phyloP scores from a whole-genome alignment of 2,797 vertebrate genomes.

The Lindbergichthys nudifrons region DNA sequence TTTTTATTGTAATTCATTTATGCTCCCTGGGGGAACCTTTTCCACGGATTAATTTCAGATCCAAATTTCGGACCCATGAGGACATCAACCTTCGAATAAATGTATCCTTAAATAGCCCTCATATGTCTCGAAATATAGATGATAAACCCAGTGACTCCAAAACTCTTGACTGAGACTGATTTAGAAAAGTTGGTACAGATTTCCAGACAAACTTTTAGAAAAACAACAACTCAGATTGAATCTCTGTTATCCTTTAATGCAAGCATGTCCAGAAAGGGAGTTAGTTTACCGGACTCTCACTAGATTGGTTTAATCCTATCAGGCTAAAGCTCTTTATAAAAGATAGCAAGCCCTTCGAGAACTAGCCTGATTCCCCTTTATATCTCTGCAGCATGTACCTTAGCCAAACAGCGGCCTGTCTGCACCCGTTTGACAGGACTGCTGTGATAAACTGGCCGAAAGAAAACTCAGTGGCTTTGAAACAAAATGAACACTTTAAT shows the following conservation, averaged over 20 bases:
- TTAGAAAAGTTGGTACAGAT: not conserved
- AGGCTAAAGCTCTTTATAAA: conserved; percentile 45
- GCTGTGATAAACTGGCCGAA: conserved; percentile 34
- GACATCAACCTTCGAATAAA: not conserved
- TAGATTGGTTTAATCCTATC: conserved; percentile 57
- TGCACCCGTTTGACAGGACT: not conserved
- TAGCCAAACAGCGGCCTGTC: conserved; percentile 25
- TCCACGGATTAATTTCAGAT: not conserved
- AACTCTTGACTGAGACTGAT: not conserved
- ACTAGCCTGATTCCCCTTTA: conserved; percentile 24
- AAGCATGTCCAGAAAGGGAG: conserved; percentile 27
- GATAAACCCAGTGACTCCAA: not conserved
- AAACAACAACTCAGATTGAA: conserved; percentile 12
- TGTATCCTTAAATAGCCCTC: not conserved
- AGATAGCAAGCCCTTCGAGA: conserved; percentile 38
- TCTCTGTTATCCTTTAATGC: conserved; percentile 32
- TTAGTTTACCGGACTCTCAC: conserved; percentile 26
- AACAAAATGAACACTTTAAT: conserved; percentile 71
- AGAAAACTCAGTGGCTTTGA: conserved; percentile 56
- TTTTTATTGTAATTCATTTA: too few relatives aligned
- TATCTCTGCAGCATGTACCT: conserved; percentile 33
- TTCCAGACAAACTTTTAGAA: conserved; percentile 13
- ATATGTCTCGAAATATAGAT: not conserved
- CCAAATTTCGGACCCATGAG: not conserved
- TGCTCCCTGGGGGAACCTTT: not conserved